Base-by-base conservation (phyloP, 2,888 invertebrate species). In the Drosophila demipolita region DNA sequence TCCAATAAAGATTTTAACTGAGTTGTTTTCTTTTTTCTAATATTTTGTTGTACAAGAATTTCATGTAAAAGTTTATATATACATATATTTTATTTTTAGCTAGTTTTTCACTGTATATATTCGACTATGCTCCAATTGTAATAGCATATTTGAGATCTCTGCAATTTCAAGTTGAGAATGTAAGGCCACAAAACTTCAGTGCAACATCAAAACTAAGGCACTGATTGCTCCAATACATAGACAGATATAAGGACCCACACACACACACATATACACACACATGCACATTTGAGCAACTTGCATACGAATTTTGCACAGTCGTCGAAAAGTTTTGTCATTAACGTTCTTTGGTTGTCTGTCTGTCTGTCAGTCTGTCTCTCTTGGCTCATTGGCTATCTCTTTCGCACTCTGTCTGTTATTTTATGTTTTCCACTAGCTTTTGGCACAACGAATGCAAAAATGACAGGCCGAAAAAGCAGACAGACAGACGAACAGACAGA, bases 301-400 rank as follows among this genome's bases (percentile, higher is more conserved):
- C 85, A 84, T 84, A 79, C 82, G 79, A 73, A 79, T 77, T 80
- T 85, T 80, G 72, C 75, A 78, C 75, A 80, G 80, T 85, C 77
- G 88, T 82, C 85, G 81, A 81, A 87, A 87, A 87, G 86, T 87
- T 87, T 87, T 90, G 81, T 90, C 88, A 87, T 87, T 87, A 87
- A 86, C 88, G 86, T 85, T 87, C 76, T 78, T 82, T 77, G 68
- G 66, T 57, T 70, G 76, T 68, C 73, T 36, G 54, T 53, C 65
- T 50, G 3, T 57, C 65, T 32, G 9, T 12, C 50, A 9, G 15
- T 48, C 33, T 50, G 23, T 33, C n/a, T 40, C 23, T 58, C 35
- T 20, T 23, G 23, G 12, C 26, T 55, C 55, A 55, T 17, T 66
- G 35, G 33, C 59, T n/a, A 23, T 66, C 66, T 70, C 58, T 48